Evolutionary conservation across 2,888 invertebrate genomes (phyloP).

Genomic region (Tridacna gigas): DNA sequence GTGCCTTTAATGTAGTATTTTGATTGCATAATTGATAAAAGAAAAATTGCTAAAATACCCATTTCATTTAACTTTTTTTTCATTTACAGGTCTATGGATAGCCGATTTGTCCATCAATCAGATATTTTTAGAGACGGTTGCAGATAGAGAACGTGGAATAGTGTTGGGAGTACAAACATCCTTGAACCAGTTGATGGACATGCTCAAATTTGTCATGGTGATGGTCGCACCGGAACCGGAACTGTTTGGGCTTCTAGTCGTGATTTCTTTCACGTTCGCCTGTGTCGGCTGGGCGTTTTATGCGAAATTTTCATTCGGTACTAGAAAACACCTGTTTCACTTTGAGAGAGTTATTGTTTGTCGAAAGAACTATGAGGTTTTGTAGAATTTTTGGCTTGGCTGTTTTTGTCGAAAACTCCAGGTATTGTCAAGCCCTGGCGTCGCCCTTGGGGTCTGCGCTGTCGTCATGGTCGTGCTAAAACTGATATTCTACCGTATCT

Average conservation of each 20-base stretch:
- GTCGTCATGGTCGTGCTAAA: no score
- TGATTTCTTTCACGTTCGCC: constrained; percentile 85
- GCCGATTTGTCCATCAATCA: constrained; percentile 86
- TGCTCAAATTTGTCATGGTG: constrained; percentile 86
- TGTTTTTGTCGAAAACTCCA: no score
- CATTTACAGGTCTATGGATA: constrained; percentile 86
- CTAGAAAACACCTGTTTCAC: constrained; percentile 75
- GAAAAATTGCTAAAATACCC: no score
- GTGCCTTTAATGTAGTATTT: no score
- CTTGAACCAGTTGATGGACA: constrained; percentile 86
- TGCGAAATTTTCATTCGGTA: constrained; percentile 74
- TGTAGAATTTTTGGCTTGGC: no score
- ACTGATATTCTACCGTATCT: no score
- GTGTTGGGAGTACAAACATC: constrained; percentile 87
- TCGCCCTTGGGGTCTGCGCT: no score
- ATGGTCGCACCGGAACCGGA: constrained; percentile 85
- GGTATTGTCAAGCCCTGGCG: no score
- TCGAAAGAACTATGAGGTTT: not conserved
- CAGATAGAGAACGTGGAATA: constrained; percentile 85
- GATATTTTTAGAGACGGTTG: constrained; percentile 86
- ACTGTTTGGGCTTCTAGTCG: constrained; percentile 86
- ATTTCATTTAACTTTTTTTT: not conserved
- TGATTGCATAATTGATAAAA: no score
- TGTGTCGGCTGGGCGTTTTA: constrained; percentile 78
- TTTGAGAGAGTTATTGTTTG: constrained; percentile 35